These are phyloP conservation scores for Sinodicranocentrus sp. DNA, from an alignment of 2,888 invertebrate genomes.

Conservation along the genomic window DNA sequence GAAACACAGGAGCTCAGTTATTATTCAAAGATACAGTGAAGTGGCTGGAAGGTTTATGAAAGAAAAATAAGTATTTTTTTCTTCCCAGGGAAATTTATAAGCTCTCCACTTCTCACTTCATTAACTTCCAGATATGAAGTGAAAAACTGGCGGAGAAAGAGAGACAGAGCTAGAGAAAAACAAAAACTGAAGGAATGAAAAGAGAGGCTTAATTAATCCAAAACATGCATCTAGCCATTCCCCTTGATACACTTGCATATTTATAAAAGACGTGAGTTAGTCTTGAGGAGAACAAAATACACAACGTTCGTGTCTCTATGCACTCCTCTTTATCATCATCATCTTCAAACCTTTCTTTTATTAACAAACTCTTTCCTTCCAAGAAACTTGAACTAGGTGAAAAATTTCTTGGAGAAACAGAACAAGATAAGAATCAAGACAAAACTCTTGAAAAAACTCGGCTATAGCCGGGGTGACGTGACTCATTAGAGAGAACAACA, in stretches of 20 bases:
- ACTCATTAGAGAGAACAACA: conserved; percentile 12
- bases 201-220: conserved; percentile 41
- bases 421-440: conserved; percentile 10
- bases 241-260: background rate
- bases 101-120: conserved; percentile 48
- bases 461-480: conserved; percentile 18
- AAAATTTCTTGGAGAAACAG: background rate
- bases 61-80: background rate
- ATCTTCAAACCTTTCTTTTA: background rate
- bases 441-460: background rate
- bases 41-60: background rate
- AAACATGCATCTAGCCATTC: conserved; percentile 46
- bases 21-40: background rate
- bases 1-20: conserved; percentile 10
- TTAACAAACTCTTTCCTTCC: no score
- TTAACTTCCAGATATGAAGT: conserved; percentile 33
- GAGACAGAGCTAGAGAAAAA: background rate
- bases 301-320: conserved; percentile 34
- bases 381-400: conserved; percentile 1
- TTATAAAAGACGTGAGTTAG: background rate
- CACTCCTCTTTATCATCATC: conserved; percentile 3
- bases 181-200: background rate
- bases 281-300: background rate
- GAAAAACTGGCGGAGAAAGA: conserved; percentile 9
- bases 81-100: conserved; percentile 7